phyloP scores from a whole-genome alignment of 2,113 vertebrate species.

The Ochotona curzoniae region DNA sequence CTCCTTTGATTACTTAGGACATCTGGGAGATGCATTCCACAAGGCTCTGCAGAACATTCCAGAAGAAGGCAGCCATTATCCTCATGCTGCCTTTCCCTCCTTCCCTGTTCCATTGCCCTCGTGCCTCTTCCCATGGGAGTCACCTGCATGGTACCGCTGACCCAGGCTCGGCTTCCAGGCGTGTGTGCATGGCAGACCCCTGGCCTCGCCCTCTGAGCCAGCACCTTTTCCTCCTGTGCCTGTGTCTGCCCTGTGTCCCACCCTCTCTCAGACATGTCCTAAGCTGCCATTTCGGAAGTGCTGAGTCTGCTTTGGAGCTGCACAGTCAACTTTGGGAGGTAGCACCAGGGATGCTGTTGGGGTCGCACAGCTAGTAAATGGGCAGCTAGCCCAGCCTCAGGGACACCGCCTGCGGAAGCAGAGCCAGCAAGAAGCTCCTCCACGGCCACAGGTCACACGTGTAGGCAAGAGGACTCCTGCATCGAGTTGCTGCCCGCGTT shows the following conservation, averaged over 20 bases:
- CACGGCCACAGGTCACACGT: not conserved
- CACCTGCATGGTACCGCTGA: not conserved
- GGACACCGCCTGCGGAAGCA: not conserved
- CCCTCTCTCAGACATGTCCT: not conserved
- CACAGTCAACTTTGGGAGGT: not conserved
- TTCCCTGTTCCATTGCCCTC: not conserved
- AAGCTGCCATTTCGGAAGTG: not conserved
- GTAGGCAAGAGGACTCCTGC: not conserved
- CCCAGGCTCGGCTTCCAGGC: not conserved
- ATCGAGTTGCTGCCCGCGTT: not conserved
- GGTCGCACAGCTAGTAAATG: not conserved
- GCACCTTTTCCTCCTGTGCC: not conserved
- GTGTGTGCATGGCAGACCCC: too few relatives aligned
- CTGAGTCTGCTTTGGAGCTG: not conserved
- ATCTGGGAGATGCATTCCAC: not conserved
- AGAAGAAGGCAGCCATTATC: not conserved
- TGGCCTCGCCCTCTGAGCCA: not conserved
- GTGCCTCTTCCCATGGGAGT: not conserved
- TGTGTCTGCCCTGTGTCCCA: not conserved
- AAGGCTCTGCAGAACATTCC: slow-evolving; percentile 19
- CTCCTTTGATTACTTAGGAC: not conserved
- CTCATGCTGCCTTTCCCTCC: not conserved
- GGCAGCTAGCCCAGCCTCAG: not conserved
- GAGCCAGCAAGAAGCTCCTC: not conserved
- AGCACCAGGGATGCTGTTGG: not conserved